Base-by-base conservation (phyloP, 2,888 invertebrate genomes). In the Leucozona laternaria region DNA sequence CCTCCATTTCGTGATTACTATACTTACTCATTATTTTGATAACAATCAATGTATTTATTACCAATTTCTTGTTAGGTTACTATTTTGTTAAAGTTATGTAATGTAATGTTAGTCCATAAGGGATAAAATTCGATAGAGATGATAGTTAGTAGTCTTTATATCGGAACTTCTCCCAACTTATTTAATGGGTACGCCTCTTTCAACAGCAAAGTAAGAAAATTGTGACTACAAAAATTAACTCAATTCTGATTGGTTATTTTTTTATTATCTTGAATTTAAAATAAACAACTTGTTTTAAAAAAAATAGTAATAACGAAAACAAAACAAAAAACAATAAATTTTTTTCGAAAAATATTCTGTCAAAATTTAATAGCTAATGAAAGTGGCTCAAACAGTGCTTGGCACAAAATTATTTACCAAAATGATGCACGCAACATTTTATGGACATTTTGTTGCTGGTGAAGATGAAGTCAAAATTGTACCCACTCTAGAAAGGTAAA, bases 381-480 rank as follows among this genome's bases (percentile, higher is more conserved):
- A 96, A 93, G 89, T 96, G 66, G 93, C 95, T 88, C 95, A 96
- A 89, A 94, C 94, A 81, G 89, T 98, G 77, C 92, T 98, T 82
- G 99, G 99, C 43, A 95, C 96, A 91, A 95, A 93, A 88, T 91
- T 99, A 88, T 99, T 99, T 93, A 95, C 95, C 87, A 90, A 93
- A 87, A 89, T 98, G 84, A 98, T 99, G 98, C 98, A 97, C 93
- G 94, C 95, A 58, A 97, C 99, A 28, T 99, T 99, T 93, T 99
- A 99, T 93, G 99, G 99, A 10, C 99, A 99, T 93, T 99, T 99
- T 94, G 99, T 99, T 71, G 99, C 99, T 70, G 99, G 99, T 79
- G 97, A 98, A 92, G 97, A 98, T 93, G 96, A 97, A 92, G 94
- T 95, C 89, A 96, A 96, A 92, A 97, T 98, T 91, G 94, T 95